phyloP scores from a whole-genome alignment of 2,888 invertebrate genomes.

The Plusia festucae region DNA sequence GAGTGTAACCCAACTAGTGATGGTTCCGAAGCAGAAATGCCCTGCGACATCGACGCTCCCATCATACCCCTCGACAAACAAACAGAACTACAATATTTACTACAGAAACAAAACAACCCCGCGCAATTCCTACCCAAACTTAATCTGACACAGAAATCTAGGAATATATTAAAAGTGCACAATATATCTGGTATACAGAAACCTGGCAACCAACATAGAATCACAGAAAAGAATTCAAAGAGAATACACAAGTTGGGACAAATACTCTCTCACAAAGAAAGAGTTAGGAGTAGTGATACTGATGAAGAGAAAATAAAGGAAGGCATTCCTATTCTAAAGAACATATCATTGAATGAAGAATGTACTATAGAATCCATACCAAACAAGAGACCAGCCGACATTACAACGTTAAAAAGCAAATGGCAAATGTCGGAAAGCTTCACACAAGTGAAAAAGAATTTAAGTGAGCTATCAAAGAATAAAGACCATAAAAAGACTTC shows the following conservation, averaged over 20 bases:
- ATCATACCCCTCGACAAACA: slow-evolving; percentile 81
- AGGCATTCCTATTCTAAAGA: slow-evolving; percentile 71
- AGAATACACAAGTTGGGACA: slow-evolving; percentile 85
- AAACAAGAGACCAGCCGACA: slow-evolving; percentile 83
- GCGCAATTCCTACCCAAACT: slow-evolving; percentile 82
- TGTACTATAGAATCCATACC: slow-evolving; percentile 90
- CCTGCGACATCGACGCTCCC: slow-evolving; percentile 75
- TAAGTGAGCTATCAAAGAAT: slow-evolving; percentile 85
- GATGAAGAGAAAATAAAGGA: slow-evolving; percentile 77
- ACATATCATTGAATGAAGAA: slow-evolving; percentile 89
- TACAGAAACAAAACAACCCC: slow-evolving; percentile 87
- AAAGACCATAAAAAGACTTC: slow-evolving; percentile 80
- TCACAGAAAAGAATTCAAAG: slow-evolving; percentile 82
- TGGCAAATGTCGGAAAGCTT: slow-evolving; percentile 88
- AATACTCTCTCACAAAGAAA: slow-evolving; percentile 77
- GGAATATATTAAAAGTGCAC: slow-evolving; percentile 79
- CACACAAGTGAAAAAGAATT: slow-evolving; percentile 85
- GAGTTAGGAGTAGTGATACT: slow-evolving; percentile 62
- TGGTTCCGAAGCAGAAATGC: slow-evolving; percentile 73
- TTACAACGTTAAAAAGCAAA: slow-evolving; percentile 86
- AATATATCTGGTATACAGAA: slow-evolving; percentile 77
- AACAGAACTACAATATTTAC: slow-evolving; percentile 83
- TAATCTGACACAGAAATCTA: slow-evolving; percentile 80
- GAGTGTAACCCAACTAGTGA: slow-evolving; percentile 72
- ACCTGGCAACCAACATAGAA: slow-evolving; percentile 78